Evolutionary conservation across 92 coral and sea anemone species (phyloP).

Genomic region (Zoanthus solanderi): DNA sequence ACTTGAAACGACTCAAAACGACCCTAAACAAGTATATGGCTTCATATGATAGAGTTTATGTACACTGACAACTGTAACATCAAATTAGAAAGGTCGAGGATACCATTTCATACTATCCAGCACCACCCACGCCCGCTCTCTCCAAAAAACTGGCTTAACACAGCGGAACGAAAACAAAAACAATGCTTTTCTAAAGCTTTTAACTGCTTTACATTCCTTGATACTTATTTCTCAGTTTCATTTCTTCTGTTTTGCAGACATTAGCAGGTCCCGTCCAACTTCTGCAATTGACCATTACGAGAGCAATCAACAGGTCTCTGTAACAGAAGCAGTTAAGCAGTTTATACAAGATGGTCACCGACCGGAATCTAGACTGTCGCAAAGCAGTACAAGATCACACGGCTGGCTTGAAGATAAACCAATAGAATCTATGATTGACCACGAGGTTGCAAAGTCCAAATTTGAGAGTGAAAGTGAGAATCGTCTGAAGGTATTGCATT

Average conservation of each 20-base stretch:
- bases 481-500: conserved; percentile 22
- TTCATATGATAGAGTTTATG: too few species aligned
- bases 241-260: conserved; percentile 44
- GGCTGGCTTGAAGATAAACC: conserved; percentile 44
- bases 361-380: conserved; percentile 74
- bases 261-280: conserved; percentile 81
- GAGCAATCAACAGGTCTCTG: conserved; percentile 65
- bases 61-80: too few species aligned
- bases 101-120: too few species aligned
- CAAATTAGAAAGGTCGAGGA: too few species aligned
- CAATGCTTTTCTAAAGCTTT: too few species aligned
- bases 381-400: conserved; percentile 64
- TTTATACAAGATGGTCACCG: conserved; percentile 79
- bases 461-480: not conserved
- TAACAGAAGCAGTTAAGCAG: conserved; percentile 71
- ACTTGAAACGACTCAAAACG: too few species aligned
- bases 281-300: conserved; percentile 66
- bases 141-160: too few species aligned
- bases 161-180: too few species aligned
- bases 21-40: too few species aligned
- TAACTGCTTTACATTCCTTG: too few species aligned
- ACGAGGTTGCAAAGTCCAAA: conserved; percentile 12
- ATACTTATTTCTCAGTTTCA: not conserved
- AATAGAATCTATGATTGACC: not conserved
- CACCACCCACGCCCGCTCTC: too few species aligned